A percentile compares a stretch with the other conserved stretches of the same genome.
phyloP scores from a whole-genome alignment of 2,888 invertebrate genomes.

The Adelphocoris suturalis region DNA sequence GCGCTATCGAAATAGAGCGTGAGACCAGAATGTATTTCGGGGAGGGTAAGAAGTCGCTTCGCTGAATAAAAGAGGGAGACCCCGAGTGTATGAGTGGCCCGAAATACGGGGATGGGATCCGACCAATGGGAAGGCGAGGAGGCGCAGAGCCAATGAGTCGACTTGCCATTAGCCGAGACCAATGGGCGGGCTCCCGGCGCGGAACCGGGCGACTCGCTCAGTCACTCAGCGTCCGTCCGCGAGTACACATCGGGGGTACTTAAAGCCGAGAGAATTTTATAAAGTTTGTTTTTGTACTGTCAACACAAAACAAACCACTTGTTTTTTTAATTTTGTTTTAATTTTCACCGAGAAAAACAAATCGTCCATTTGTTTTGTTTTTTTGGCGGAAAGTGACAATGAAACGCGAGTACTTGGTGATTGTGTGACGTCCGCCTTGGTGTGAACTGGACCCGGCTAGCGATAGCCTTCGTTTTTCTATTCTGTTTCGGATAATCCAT shows the following conservation, averaged over 20 bases:
- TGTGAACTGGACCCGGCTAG: background rate
- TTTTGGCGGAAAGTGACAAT: constrained; percentile 51
- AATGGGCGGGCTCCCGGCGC: constrained; percentile 64
- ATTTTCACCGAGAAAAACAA: background rate
- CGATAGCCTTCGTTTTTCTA: background rate
- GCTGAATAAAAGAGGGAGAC: constrained; percentile 42
- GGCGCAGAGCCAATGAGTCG: constrained; percentile 38
- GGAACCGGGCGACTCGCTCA: constrained; percentile 16
- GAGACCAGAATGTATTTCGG: constrained; percentile 59
- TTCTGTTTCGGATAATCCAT: constrained; percentile 55
- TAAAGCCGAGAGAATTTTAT: background rate
- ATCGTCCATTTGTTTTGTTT: background rate
- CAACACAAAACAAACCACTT: background rate
- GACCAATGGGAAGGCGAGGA: constrained; percentile 21
- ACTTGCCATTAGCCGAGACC: constrained; percentile 53
- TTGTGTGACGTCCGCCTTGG: constrained; percentile 42
- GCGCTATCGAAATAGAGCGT: constrained; percentile 54
- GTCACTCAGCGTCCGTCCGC: constrained; percentile 66
- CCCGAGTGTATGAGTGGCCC: background rate
- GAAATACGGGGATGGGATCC: constrained; percentile 18
- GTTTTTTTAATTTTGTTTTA: background rate
- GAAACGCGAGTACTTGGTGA: constrained; percentile 57
- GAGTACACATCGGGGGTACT: constrained; percentile 43
- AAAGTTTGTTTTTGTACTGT: background rate
- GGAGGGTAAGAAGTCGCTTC: constrained; percentile 9